A percentile compares a stretch with the other conserved stretches of the same genome.
Evolutionary conservation across 2,888 invertebrate species (phyloP).

Genomic region (Myopa testacea): DNA sequence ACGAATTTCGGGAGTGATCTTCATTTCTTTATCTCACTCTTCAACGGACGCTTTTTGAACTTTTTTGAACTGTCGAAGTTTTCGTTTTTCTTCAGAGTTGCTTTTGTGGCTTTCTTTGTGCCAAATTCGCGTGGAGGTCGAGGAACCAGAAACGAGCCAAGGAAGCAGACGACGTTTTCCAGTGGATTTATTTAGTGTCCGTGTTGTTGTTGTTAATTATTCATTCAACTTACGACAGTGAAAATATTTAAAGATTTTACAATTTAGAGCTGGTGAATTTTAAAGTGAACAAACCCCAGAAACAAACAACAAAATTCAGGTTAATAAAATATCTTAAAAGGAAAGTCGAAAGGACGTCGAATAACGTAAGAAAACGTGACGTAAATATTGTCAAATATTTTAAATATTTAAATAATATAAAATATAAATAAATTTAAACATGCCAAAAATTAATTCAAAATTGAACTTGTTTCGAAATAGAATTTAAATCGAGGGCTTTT

Average conservation of each 20-base stretch:
- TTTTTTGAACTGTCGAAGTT: background rate
- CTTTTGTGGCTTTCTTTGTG: conserved; percentile 31
- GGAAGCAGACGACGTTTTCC: background rate
- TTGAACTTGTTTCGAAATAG: no score
- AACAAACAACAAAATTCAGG: no score
- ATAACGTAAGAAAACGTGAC: no score
- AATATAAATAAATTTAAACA: no score
- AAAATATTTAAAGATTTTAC: background rate
- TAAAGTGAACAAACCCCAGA: background rate
- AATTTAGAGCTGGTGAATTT: background rate
- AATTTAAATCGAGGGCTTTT: no score
- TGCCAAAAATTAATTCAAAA: no score
- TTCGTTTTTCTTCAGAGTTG: conserved; percentile 1
- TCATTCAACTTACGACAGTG: background rate
- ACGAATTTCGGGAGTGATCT: background rate
- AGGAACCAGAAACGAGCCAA: background rate
- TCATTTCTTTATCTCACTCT: background rate
- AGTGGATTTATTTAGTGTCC: background rate
- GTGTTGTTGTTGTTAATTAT: background rate
- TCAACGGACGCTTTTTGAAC: background rate
- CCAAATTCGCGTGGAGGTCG: background rate
- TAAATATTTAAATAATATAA: no score
- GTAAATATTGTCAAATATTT: no score
- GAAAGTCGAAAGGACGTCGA: no score
- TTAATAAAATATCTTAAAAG: no score